These are phyloP conservation scores for Calypte anna DNA, from an alignment of 2,113 vertebrate genomes.

Conservation along the genomic window DNA sequence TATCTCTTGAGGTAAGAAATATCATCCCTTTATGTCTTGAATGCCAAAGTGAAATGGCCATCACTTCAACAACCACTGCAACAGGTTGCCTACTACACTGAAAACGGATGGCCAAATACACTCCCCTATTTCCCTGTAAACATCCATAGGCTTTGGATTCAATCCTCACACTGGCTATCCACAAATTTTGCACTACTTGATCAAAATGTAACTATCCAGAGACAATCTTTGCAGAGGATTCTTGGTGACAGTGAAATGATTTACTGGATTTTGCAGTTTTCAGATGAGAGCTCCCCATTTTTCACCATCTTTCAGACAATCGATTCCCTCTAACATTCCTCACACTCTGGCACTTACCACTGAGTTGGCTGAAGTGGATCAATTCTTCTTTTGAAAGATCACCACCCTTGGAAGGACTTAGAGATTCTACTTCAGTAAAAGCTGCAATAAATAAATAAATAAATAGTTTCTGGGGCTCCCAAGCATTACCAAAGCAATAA, in stretches of 20 bases:
- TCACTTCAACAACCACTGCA: not conserved
- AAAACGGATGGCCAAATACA: not conserved
- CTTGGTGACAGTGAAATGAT: not conserved
- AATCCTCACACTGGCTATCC: not conserved
- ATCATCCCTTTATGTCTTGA: not conserved
- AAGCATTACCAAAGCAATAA: not conserved
- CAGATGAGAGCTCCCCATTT: not conserved
- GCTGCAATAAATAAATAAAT: slow-evolving; percentile 73
- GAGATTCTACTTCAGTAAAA: slow-evolving; percentile 84
- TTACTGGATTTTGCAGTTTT: not conserved
- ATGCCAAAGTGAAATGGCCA: not conserved
- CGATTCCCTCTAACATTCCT: not conserved
- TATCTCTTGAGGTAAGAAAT: not conserved
- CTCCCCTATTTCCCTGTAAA: not conserved
- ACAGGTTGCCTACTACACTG: not conserved
- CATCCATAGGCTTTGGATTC: not conserved
- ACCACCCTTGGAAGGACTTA: slow-evolving; percentile 84
- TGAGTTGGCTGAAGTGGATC: slow-evolving; percentile 86
- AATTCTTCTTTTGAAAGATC: slow-evolving; percentile 87
- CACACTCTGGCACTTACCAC: slow-evolving; percentile 79
- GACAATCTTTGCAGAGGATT: not conserved
- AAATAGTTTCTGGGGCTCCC: not conserved
- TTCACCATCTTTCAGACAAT: not conserved
- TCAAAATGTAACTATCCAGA: not conserved
- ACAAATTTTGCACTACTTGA: not conserved